Evolutionary conservation across 2,888 invertebrate genomes (phyloP), one percentile per base, ranked within the genome.

Genomic region (Pyrocoelia pectoralis): DNA sequence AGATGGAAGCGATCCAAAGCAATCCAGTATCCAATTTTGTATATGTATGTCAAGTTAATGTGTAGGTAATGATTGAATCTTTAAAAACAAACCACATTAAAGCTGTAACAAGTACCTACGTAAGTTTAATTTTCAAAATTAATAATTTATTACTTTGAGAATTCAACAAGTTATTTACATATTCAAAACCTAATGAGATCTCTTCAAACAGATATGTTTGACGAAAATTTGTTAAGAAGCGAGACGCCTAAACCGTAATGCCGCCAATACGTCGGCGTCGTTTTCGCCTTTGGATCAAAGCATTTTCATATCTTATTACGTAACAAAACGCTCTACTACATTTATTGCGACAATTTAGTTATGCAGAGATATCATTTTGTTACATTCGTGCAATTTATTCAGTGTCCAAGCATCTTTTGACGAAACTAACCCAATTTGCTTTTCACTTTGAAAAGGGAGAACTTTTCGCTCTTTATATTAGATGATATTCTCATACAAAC

Each of bases 371-470:
- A 66, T 63, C 62, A 64, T 65, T 67, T 64, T 65, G 58, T 56
- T 54, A 51, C 57, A 59, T 67, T 61, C 66, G 57, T 62, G 65
- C 69, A 68, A 70, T 70, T 70, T 68, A 61, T 65, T 60, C 58
- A 59, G 41, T 70, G 71, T 70, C 73, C 71, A 70, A 73, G 73
- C 71, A 70, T 71, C 74, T 75, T 75, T 73, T 70, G 72, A 68
- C 68, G 73, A 72, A 75, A 75, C 73, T 73, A 75, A 74, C 72
- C 74, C 73, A 74, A 73, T 74, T 75, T 74, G 69, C 72, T 72
- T 73, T 66, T 67, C 68, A 67, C 70, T 72, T 70, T 69, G 69
- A 68, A 62, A 29, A 68, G 62, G 63, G 58, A 55, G 33, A n/a
- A n/a, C 33, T 33, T 33, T 52, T 57, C 64, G 53, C 57, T 54